Percentiles rank a stretch among this genome's conserved stretches.
These are phyloP conservation scores for Platygyra sinensis DNA, from an alignment of 64 coral and sea anemone species.

Conservation along the genomic window DNA sequence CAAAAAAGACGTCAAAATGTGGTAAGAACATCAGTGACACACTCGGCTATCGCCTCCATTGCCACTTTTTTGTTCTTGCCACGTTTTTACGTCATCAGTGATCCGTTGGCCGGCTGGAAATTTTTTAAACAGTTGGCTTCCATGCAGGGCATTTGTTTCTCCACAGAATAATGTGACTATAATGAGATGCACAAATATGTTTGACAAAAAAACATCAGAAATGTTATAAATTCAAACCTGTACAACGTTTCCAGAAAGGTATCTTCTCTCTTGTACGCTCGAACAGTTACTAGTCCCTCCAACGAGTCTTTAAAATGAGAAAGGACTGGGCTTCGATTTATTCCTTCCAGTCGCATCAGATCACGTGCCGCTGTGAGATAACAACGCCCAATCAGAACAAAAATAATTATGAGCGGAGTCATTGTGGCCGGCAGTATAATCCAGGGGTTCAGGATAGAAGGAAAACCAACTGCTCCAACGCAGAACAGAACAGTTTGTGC, in stretches of 20 bases:
- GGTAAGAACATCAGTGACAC: too few species aligned
- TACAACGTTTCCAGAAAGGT: slow-evolving; percentile 32
- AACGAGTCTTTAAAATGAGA: slow-evolving; percentile 56
- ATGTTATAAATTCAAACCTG: slow-evolving; percentile 8
- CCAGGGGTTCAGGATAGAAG: slow-evolving; percentile 39
- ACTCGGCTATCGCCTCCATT: too few species aligned
- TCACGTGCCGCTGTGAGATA: slow-evolving; percentile 33
- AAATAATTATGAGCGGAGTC: slow-evolving; percentile 1
- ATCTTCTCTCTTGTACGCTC: slow-evolving; percentile 32
- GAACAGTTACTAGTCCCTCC: slow-evolving; percentile 50
- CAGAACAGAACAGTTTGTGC: slow-evolving; percentile 34
- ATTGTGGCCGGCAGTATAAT: slow-evolving; percentile 16
- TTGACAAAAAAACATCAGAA: too few species aligned
- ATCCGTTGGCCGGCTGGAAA: too few species aligned
- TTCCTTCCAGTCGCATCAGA: slow-evolving; percentile 31
- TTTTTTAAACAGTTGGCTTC: too few species aligned
- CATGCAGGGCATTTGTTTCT: too few species aligned
- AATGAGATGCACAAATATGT: too few species aligned
- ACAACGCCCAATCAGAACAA: slow-evolving; percentile 19
- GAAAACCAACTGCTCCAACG: slow-evolving; percentile 31
- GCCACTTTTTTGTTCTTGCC: too few species aligned
- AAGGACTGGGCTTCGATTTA: slow-evolving; percentile 54
- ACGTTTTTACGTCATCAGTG: too few species aligned
- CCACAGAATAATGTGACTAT: too few species aligned
- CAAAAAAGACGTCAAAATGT: too few species aligned